phyloP scores from a whole-genome alignment of 2,113 vertebrate genomes.

The Chinchilla lanigera region DNA sequence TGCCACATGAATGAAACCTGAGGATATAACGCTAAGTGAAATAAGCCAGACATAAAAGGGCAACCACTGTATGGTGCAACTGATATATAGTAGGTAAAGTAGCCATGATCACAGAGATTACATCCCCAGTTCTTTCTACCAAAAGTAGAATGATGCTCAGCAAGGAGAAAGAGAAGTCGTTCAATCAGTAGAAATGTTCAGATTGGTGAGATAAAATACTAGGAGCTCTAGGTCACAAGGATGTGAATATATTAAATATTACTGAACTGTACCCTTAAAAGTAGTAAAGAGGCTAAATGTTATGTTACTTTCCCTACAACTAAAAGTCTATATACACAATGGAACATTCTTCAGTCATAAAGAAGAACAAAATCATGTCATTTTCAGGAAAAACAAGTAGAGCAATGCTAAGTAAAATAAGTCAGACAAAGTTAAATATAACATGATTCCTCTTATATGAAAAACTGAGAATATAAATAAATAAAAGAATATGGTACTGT shows the following conservation, averaged over 20 bases:
- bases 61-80: neutral
- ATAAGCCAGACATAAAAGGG: neutral
- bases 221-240: neutral
- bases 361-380: neutral
- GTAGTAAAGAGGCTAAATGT: neutral
- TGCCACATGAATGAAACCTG: neutral
- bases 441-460: neutral
- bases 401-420: neutral
- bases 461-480: neutral
- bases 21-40: neutral
- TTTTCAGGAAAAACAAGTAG: neutral
- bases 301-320: neutral
- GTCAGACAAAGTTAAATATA: neutral
- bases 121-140: no score
- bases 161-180: accelerated
- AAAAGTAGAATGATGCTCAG: neutral
- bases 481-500: neutral
- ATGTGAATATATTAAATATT: neutral
- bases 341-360: neutral
- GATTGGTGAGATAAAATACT: neutral
- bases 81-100: neutral
- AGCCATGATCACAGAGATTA: neutral
- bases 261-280: neutral
- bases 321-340: neutral
- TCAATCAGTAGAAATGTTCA: neutral